Evolutionary conservation across 2,113 vertebrate species (phyloP).

Genomic region (Daphoenositta chrysoptera): DNA sequence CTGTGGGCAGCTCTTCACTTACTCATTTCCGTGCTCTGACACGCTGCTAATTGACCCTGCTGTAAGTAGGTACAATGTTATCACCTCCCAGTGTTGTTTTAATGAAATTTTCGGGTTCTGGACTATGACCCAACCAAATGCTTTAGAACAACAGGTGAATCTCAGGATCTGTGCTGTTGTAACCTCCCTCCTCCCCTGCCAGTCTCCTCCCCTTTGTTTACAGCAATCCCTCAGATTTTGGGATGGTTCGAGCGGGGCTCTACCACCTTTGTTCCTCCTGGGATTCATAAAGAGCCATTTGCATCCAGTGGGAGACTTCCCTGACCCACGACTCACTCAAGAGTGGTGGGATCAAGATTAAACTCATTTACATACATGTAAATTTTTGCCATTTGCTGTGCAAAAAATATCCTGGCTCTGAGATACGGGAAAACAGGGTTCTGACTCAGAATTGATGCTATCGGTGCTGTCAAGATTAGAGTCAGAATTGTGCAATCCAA

Average conservation of each 20-base stretch:
- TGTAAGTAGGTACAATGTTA: background rate
- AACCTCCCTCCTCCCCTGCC: background rate
- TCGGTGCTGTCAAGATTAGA: constrained; percentile 53
- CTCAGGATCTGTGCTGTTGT: constrained; percentile 6
- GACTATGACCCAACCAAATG: background rate
- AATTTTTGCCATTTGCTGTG: constrained; percentile 26
- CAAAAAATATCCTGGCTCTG: constrained; percentile 37
- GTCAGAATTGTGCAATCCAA: constrained; percentile 38
- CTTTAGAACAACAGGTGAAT: constrained; percentile 1
- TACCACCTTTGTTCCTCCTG: background rate
- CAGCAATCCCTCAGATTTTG: background rate
- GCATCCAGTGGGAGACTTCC: background rate
- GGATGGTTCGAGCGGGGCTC: background rate
- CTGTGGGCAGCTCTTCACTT: background rate
- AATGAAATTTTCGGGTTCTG: background rate
- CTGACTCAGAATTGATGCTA: constrained; percentile 57
- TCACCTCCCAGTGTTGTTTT: background rate
- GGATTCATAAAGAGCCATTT: background rate
- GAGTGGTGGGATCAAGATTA: background rate
- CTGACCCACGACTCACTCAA: background rate
- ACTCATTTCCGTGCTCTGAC: constrained; percentile 29
- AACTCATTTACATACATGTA: constrained; percentile 30
- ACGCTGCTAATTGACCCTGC: background rate
- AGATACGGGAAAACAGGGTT: constrained; percentile 13
- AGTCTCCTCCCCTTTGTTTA: constrained; percentile 46